Base-by-base conservation (phyloP, 2,113 vertebrate genomes). In the Apteryx owenii region DNA sequence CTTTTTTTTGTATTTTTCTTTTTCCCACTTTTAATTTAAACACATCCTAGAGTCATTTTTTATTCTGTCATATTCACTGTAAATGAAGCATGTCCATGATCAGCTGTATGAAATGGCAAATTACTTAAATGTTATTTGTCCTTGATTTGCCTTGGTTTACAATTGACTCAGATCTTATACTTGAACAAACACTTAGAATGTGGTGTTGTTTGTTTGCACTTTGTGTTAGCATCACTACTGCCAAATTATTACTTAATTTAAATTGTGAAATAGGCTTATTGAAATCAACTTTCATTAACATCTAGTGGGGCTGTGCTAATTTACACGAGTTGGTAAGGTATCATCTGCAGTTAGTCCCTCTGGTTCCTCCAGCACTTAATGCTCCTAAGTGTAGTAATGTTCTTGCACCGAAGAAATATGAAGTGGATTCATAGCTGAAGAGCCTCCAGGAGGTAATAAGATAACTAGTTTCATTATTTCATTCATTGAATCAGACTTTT, bases 401-500 rank as follows among this genome's bases (percentile, higher is more conserved):
- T 85, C 62, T 70, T 4, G 2, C 26, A 5, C 48, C 48, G 81
- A 23, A 80, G 58, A 79, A 73, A 21, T n/a, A 61, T 58, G 76
- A 73, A 85, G 68, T 75, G 46, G 54, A 50, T 95, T 88, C 40
- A 9, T 51, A 70, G 40, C 93, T 93, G 70, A 72, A 85, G 56
- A 96, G 75, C 62, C 81, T 94, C 44, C 80, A 83, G 95, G 68
- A 95, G 72, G 50, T 78, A 93, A 60, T 85, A 54, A 29, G 53
- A 87, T 93, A 88, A 82, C 48, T n/a, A 65, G 18, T 72, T 94
- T 91, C 44, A n/a, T 93, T 85, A 77, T 83, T 96, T 81, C 68
- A 62, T 83, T 91, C 72, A 38, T n/a, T 91, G 62, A 64, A 50
- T 80, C 76, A 90, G 62, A 54, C 54, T 89, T 88, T 4, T 33